These are phyloP conservation scores for Elephantulus edwardii DNA, from an alignment of 2,113 vertebrate genomes.

Conservation along the genomic window DNA sequence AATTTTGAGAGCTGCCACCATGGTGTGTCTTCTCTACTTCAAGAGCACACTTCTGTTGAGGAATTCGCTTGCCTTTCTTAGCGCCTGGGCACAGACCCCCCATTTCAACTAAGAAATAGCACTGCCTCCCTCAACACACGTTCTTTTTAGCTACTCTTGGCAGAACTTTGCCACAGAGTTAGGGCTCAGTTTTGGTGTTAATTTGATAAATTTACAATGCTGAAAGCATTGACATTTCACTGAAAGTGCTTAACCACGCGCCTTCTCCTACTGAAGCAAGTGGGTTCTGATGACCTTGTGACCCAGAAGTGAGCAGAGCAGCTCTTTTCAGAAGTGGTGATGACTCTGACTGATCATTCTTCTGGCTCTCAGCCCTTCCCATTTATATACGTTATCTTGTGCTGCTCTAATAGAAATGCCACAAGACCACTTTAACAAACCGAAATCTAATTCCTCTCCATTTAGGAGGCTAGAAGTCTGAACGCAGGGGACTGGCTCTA, in stretches of 20 bases:
- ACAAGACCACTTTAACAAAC: background rate
- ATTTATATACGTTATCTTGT: background rate
- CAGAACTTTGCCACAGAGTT: background rate
- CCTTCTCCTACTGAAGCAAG: background rate
- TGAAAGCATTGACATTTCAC: background rate
- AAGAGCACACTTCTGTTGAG: background rate
- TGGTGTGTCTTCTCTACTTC: background rate
- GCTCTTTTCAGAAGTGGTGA: background rate
- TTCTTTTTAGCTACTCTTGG: background rate
- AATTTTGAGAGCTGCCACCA: background rate
- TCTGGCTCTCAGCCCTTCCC: background rate
- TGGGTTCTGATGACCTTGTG: background rate
- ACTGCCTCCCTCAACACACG: background rate
- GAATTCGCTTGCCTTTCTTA: background rate
- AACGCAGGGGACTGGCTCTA: background rate
- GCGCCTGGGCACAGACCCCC: no score
- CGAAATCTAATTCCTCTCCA: background rate
- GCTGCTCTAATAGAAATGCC: background rate
- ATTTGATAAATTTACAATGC: background rate
- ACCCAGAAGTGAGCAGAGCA: background rate
- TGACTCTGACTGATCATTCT: background rate
- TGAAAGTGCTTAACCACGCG: background rate
- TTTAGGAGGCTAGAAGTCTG: background rate
- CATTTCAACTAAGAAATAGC: background rate
- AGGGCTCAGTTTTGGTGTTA: background rate